Percentiles rank a stretch among this genome's conserved stretches.
These are phyloP conservation scores for Limnephilus marmoratus DNA, from an alignment of 2,888 invertebrate species.

Conservation along the genomic window DNA sequence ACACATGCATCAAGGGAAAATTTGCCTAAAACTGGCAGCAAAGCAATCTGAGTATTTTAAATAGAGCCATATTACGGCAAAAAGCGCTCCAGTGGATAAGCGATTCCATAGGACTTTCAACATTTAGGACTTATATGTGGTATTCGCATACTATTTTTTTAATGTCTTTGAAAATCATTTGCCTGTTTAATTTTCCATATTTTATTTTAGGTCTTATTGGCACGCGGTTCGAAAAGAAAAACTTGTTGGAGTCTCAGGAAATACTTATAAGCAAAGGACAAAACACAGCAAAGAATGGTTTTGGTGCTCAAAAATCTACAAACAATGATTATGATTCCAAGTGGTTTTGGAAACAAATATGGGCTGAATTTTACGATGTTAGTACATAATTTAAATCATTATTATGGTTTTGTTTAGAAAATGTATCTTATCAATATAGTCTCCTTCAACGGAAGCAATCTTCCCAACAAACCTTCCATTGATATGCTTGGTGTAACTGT, in stretches of 20 bases:
- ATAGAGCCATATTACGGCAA: too few relatives aligned
- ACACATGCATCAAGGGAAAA: too few relatives aligned
- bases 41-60: too few relatives aligned
- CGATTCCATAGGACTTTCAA: background rate
- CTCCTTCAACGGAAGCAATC: too few relatives aligned
- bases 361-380: conserved; percentile 55
- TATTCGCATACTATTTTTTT: too few relatives aligned
- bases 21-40: too few relatives aligned
- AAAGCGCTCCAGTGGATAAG: too few relatives aligned
- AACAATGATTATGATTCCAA: conserved; percentile 18
- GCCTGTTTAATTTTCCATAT: conserved; percentile 22
- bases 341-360: conserved; percentile 43
- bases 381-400: background rate
- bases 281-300: conserved; percentile 76
- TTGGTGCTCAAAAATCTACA: conserved; percentile 53
- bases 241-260: conserved; percentile 81
- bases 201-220: conserved; percentile 73
- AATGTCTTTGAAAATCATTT: background rate
- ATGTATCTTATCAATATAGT: too few relatives aligned
- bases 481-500: too few relatives aligned
- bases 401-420: background rate
- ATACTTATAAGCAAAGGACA: conserved; percentile 76
- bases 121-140: too few relatives aligned
- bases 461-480: too few relatives aligned
- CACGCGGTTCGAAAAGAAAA: conserved; percentile 75